These are phyloP conservation scores for Dendroctonus ponderosae DNA, from an alignment of 1,140 invertebrate species.

Conservation along the genomic window DNA sequence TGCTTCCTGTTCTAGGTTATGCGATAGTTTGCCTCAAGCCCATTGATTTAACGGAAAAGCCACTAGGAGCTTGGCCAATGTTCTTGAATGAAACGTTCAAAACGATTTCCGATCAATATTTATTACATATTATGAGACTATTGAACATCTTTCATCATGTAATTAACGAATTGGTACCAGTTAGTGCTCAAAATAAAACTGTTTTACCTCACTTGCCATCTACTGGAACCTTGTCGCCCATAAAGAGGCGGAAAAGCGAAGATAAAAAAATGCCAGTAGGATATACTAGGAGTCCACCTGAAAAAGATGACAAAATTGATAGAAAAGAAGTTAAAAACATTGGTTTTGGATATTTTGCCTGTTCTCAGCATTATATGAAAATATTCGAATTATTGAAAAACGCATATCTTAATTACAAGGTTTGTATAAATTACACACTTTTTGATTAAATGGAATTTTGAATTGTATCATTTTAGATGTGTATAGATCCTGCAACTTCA, in stretches of 20 bases:
- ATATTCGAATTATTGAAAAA: slow-evolving; percentile 72
- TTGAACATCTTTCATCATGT: slow-evolving; percentile 75
- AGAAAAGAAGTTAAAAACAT: slow-evolving; percentile 51
- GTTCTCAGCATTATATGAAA: slow-evolving; percentile 73
- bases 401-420: slow-evolving; percentile 79
- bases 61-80: slow-evolving; percentile 54
- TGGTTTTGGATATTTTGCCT: slow-evolving; percentile 63
- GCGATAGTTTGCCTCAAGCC: slow-evolving; percentile 26
- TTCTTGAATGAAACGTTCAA: slow-evolving; percentile 55
- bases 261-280: slow-evolving; percentile 16
- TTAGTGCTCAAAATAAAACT: slow-evolving; percentile 58
- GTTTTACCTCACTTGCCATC: slow-evolving; percentile 53
- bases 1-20: slow-evolving; percentile 23
- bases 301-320: slow-evolving; percentile 46
- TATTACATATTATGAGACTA: slow-evolving; percentile 67
- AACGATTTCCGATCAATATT: slow-evolving; percentile 59
- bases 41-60: slow-evolving; percentile 21
- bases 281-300: slow-evolving; percentile 9
- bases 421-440: slow-evolving; percentile 41
- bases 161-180: slow-evolving; percentile 69
- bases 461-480: slow-evolving; percentile 56
- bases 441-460: not conserved
- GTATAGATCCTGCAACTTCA: slow-evolving; percentile 66
- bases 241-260: slow-evolving; percentile 53
- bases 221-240: slow-evolving; percentile 52